Conservation (phyloP, 2,888 invertebrate genomes). For the Hipparchia semele region DNA sequence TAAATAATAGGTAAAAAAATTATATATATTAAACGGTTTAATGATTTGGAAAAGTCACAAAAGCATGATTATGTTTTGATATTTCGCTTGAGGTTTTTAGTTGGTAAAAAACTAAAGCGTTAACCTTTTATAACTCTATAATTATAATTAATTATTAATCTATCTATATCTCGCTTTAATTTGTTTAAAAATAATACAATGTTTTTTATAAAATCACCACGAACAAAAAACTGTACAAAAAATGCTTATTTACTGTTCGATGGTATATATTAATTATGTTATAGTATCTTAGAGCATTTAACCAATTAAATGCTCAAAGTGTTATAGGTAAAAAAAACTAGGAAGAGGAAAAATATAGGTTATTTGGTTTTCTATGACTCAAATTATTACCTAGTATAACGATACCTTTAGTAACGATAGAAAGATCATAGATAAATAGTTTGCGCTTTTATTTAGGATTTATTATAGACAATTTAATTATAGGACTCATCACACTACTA, state of each 20-base stretch:
- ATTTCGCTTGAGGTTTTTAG: neutral
- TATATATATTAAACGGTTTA: too few relatives aligned
- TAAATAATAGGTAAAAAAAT: too few relatives aligned
- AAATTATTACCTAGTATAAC: neutral
- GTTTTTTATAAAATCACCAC: neutral
- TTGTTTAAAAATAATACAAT: neutral
- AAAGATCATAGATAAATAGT: too few relatives aligned
- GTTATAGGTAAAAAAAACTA: neutral
- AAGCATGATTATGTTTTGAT: neutral
- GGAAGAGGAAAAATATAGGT: constrained; percentile 6
- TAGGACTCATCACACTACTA: too few relatives aligned
- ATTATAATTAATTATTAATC: neutral
- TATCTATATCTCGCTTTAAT: neutral
- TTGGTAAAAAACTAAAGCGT: neutral
- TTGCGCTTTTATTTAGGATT: too few relatives aligned
- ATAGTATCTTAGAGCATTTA: too few relatives aligned
- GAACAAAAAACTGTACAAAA: neutral
- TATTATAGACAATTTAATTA: too few relatives aligned
- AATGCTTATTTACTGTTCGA: neutral
- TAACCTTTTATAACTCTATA: neutral
- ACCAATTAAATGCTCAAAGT: too few relatives aligned
- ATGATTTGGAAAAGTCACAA: neutral
- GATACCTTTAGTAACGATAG: too few relatives aligned
- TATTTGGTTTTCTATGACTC: neutral
- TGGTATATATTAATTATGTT: too few relatives aligned